Evolutionary conservation across 2,888 invertebrate genomes (phyloP).

Genomic region (Drosophila vallismaia): DNA sequence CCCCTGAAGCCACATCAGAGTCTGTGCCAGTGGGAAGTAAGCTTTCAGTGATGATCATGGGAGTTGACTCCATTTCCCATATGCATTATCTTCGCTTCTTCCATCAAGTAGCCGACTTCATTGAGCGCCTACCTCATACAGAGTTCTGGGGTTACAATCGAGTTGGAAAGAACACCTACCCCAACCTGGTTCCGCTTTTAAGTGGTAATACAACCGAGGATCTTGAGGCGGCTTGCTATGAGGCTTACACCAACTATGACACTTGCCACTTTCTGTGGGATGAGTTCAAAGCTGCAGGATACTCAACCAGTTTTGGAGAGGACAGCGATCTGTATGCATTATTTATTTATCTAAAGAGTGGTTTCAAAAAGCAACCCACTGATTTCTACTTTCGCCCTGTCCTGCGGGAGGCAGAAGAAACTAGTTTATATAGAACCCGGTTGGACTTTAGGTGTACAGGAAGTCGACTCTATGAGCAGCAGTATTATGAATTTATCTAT

Average conservation of each 20-base stretch:
- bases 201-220: constrained; percentile 88
- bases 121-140: constrained; percentile 84
- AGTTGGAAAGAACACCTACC: constrained; percentile 95
- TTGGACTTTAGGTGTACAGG: constrained; percentile 32
- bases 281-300: constrained; percentile 87
- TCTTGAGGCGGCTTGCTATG: constrained; percentile 86
- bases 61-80: constrained; percentile 92
- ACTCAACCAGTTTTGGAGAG: constrained; percentile 90
- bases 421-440: constrained; percentile 64
- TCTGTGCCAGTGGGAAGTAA: background rate
- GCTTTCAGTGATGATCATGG: constrained; percentile 90
- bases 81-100: constrained; percentile 92
- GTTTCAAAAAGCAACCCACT: constrained; percentile 89
- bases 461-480: constrained; percentile 21
- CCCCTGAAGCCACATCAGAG: no score
- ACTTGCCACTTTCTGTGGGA: constrained; percentile 92
- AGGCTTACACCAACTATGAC: constrained; percentile 87
- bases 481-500: constrained; percentile 44
- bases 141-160: constrained; percentile 95
- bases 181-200: constrained; percentile 92
- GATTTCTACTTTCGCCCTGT: constrained; percentile 91
- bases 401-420: constrained; percentile 87
- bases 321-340: constrained; percentile 88
- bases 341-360: constrained; percentile 86
- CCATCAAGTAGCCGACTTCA: constrained; percentile 87